A percentile compares a stretch with the other conserved stretches of the same genome.
phyloP scores from a whole-genome alignment of 2,113 vertebrate genomes.

The Eidolon helvum region DNA sequence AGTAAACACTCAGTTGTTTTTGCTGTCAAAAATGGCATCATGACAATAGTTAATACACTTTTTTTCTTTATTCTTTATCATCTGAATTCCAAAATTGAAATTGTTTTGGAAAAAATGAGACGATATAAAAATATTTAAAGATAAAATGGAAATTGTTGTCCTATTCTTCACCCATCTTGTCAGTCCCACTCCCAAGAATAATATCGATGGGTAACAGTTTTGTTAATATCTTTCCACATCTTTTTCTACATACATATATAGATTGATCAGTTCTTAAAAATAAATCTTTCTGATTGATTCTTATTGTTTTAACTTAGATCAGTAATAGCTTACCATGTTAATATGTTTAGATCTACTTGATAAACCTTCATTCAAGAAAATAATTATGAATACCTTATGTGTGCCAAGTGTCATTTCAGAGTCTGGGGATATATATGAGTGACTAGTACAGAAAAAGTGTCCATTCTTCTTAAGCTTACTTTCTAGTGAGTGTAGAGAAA shows the following conservation, averaged over 20 bases:
- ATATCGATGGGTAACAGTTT: neutral
- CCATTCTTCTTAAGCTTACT: neutral
- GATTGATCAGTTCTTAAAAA: neutral
- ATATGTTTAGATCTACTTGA: neutral
- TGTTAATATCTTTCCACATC: neutral
- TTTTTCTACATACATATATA: neutral
- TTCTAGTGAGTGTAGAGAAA: neutral
- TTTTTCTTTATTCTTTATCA: neutral
- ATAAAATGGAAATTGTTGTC: neutral
- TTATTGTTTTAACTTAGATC: neutral
- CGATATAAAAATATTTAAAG: neutral
- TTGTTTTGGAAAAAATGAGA: neutral
- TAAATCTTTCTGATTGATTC: neutral
- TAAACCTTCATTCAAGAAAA: neutral
- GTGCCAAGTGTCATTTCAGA: neutral
- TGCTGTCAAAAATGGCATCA: neutral
- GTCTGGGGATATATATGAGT: neutral
- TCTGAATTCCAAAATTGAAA: neutral
- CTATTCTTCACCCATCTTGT: neutral
- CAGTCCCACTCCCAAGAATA: neutral
- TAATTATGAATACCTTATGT: neutral
- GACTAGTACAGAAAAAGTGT: neutral
- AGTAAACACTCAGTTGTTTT: neutral
- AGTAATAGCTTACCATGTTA: neutral
- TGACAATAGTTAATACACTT: neutral